Conservation (phyloP, 2,797 vertebrate genomes). For the Tenualosa thibaudeaui region DNA sequence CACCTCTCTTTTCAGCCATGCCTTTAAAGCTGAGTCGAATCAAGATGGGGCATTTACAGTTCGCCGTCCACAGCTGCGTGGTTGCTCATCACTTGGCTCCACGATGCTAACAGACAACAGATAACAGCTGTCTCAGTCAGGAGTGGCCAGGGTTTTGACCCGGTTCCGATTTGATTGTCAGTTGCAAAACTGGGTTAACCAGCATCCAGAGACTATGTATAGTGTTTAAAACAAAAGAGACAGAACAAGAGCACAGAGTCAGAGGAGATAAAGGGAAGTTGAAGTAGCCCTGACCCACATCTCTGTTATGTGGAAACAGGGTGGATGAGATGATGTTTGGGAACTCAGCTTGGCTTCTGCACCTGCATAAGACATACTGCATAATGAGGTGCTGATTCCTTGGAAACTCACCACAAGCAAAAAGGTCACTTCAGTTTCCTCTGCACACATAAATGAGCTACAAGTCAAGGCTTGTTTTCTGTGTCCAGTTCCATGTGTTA, state of each 20-base stretch:
- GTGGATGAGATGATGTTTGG: not conserved
- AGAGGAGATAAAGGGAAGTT: not conserved
- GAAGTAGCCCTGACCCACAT: not conserved
- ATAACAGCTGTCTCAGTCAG: slow-evolving; percentile 16
- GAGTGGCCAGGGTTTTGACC: not conserved
- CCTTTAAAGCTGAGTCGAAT: not conserved
- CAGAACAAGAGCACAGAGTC: not conserved
- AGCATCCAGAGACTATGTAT: not conserved
- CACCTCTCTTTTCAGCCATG: not conserved
- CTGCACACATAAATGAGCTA: not conserved
- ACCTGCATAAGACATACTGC: not conserved
- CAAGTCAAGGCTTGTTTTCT: not conserved
- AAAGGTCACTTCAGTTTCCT: not conserved
- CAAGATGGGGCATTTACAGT: not conserved
- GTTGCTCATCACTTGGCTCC: slow-evolving; percentile 3
- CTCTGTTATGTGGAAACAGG: not conserved
- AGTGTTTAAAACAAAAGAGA: slow-evolving; percentile 7
- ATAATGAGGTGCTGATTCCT: not conserved
- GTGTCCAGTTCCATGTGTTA: not conserved
- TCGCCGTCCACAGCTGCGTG: not conserved
- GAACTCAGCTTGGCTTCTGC: not conserved
- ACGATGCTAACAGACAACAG: not conserved
- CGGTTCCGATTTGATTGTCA: not conserved
- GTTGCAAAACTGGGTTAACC: not conserved
- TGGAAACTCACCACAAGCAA: not conserved